Conservation (phyloP, 2,888 invertebrate genomes). For the Synanthedon tipuliformis region DNA sequence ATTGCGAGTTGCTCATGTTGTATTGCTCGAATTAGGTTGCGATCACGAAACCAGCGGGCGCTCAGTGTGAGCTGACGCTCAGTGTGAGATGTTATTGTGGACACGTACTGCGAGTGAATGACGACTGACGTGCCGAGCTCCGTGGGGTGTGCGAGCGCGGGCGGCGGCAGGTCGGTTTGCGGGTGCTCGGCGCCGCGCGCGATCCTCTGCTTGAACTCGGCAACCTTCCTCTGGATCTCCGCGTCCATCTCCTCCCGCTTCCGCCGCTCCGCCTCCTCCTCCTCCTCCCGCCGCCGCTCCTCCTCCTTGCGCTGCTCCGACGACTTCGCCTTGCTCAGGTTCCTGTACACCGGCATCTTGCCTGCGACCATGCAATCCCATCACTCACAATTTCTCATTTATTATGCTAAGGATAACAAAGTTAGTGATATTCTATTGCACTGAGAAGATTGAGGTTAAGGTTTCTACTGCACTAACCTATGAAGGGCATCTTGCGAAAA, state of each 20-base stretch:
- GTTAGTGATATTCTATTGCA: too few species aligned
- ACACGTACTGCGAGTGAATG: conserved; percentile 3
- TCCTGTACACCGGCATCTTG: conserved; percentile 83
- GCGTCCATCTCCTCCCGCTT: conserved; percentile 67
- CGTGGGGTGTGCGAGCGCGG: conserved; percentile 20
- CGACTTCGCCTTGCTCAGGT: conserved; percentile 42
- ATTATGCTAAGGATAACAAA: too few species aligned
- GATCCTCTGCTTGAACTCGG: conserved; percentile 62
- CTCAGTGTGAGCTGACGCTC: conserved; percentile 1
- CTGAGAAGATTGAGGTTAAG: too few species aligned
- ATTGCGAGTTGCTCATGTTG: too few species aligned
- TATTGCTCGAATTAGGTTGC: neutral
- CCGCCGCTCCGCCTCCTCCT: conserved; percentile 48
- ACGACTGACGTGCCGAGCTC: conserved; percentile 15
- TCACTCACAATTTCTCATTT: too few species aligned
- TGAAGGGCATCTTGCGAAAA: conserved; percentile 83
- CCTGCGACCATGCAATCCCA: conserved; percentile 21
- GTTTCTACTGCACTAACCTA: conserved; percentile 56
- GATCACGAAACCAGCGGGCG: conserved; percentile 1
- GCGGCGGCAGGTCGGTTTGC: conserved; percentile 21
- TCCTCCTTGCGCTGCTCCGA: conserved; percentile 58
- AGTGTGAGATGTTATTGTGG: conserved; percentile 8
- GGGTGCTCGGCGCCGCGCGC: conserved; percentile 45
- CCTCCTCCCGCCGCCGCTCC: conserved; percentile 44
- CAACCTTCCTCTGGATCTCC: conserved; percentile 60